Evolutionary conservation across 2,888 invertebrate genomes (phyloP).

Genomic region (Cryptocephalus primarius): DNA sequence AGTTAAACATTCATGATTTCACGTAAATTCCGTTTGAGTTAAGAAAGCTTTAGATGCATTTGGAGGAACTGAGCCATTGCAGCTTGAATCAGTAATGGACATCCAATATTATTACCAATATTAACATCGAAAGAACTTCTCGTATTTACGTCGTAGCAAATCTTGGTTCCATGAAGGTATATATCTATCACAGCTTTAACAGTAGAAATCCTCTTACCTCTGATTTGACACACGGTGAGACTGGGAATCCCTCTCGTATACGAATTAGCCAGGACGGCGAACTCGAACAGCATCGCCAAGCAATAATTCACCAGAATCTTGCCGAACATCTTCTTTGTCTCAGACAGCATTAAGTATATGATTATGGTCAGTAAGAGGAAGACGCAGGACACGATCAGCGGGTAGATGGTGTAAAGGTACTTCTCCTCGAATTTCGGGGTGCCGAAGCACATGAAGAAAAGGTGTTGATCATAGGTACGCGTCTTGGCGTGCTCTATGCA

Average conservation of each 20-base stretch:
- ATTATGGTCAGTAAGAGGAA: slow-evolving; percentile 17
- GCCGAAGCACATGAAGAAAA: slow-evolving; percentile 12
- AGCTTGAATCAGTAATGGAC: no score
- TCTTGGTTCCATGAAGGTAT: no score
- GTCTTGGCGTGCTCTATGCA: slow-evolving; percentile 18
- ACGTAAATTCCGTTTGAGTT: no score
- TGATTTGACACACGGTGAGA: slow-evolving; percentile 6
- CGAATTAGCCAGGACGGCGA: slow-evolving; percentile 8
- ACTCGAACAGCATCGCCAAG: slow-evolving; percentile 13
- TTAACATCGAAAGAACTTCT: no score
- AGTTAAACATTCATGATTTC: no score
- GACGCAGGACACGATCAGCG: slow-evolving; percentile 19
- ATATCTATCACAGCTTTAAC: no score
- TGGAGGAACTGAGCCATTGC: no score
- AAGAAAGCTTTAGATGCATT: no score
- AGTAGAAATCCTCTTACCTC: slow-evolving; percentile 5
- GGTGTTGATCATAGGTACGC: slow-evolving; percentile 7
- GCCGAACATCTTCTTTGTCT: slow-evolving; percentile 23
- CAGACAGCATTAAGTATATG: slow-evolving; percentile 19
- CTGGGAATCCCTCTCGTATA: slow-evolving; percentile 3
- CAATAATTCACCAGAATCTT: slow-evolving; percentile 25
- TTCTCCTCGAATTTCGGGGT: slow-evolving; percentile 7
- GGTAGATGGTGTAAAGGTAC: slow-evolving; percentile 17
- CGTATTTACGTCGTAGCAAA: no score
- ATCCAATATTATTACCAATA: no score